These are phyloP conservation scores for Drosophila insularis DNA, from an alignment of 1,140 invertebrate genomes.

Conservation along the genomic window DNA sequence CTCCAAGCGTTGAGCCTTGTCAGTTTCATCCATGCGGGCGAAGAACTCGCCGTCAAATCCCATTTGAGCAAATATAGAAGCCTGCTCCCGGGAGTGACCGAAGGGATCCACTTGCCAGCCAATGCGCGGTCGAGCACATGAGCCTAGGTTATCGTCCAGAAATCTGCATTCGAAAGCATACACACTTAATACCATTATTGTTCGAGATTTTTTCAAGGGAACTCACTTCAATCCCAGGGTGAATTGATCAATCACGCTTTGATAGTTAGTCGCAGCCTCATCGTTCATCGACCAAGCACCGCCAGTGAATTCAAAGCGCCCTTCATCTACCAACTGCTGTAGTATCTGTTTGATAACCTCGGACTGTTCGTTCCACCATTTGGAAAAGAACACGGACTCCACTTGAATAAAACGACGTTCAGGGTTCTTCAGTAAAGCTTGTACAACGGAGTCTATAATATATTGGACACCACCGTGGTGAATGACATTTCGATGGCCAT, in stretches of 20 bases:
- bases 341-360: slow-evolving; percentile 85
- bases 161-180: slow-evolving; percentile 58
- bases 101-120: slow-evolving; percentile 98
- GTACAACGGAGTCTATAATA: slow-evolving; percentile 94
- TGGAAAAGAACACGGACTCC: slow-evolving; percentile 94
- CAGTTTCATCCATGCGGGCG: slow-evolving; percentile 94
- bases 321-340: slow-evolving; percentile 86
- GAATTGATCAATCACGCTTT: slow-evolving; percentile 96
- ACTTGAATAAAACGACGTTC: slow-evolving; percentile 89
- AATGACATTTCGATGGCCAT: slow-evolving; percentile 88
- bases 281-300: slow-evolving; percentile 97
- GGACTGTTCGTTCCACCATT: slow-evolving; percentile 93
- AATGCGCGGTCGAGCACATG: slow-evolving; percentile 90
- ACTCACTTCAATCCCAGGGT: slow-evolving; percentile 89
- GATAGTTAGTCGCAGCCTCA: slow-evolving; percentile 95
- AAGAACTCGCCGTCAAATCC: slow-evolving; percentile 95
- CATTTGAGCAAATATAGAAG: slow-evolving; percentile 91
- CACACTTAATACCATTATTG: background rate
- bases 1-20: slow-evolving; percentile 87
- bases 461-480: slow-evolving; percentile 95
- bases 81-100: slow-evolving; percentile 94
- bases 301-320: slow-evolving; percentile 93
- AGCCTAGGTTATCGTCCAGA: slow-evolving; percentile 92
- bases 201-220: background rate
- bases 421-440: slow-evolving; percentile 89